phyloP scores from a whole-genome alignment of 2,888 invertebrate species.

The Amphipoea oculea region DNA sequence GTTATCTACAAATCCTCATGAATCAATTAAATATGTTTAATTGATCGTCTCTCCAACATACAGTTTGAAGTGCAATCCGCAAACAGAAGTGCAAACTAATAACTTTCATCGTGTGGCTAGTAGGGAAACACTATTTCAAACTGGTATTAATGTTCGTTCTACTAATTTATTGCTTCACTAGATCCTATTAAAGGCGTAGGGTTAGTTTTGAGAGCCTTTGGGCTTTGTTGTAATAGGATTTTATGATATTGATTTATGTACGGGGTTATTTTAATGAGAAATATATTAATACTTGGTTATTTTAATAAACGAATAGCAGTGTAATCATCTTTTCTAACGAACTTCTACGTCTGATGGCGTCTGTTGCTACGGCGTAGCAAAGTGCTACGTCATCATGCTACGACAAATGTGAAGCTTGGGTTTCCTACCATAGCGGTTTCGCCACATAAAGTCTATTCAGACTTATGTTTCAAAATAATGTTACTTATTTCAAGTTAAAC shows the following conservation, averaged over 20 bases:
- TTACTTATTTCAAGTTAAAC: too few species aligned
- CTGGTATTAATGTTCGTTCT: slow-evolving; percentile 61
- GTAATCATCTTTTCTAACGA: neutral
- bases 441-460: neutral
- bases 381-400: slow-evolving; percentile 19
- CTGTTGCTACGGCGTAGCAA: slow-evolving; percentile 26
- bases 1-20: slow-evolving; percentile 19
- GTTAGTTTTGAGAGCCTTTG: slow-evolving; percentile 59
- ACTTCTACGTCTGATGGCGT: neutral
- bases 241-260: slow-evolving; percentile 62
- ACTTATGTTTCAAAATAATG: too few species aligned
- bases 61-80: slow-evolving; percentile 57
- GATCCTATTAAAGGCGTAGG: slow-evolving; percentile 64
- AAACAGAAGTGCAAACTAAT: slow-evolving; percentile 62
- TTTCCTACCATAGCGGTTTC: neutral
- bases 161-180: slow-evolving; percentile 63
- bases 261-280: slow-evolving; percentile 16
- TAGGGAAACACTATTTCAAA: slow-evolving; percentile 61
- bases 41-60: slow-evolving; percentile 44
- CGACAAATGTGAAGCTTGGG: neutral
- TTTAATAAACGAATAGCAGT: slow-evolving; percentile 7
- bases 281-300: slow-evolving; percentile 11
- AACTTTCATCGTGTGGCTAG: slow-evolving; percentile 56
- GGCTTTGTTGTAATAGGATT: slow-evolving; percentile 63
- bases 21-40: slow-evolving; percentile 43